Conservation (phyloP, 2,113 vertebrate species). For the Chinchilla lanigera region DNA sequence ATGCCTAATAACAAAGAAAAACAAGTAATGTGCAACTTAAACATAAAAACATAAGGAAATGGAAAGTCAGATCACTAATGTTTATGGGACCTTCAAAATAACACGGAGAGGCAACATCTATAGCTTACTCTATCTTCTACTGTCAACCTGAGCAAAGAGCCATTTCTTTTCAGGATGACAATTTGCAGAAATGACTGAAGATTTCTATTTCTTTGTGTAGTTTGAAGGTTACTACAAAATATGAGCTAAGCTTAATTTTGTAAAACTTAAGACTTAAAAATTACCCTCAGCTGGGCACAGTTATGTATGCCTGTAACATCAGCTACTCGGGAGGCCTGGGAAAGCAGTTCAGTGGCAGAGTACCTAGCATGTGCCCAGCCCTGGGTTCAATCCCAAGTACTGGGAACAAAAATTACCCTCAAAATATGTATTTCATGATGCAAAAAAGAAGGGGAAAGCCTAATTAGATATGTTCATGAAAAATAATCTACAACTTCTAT, state of each 20-base stretch:
- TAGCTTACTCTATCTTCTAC: not conserved
- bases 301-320: not conserved
- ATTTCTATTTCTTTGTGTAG: conserved; percentile 9
- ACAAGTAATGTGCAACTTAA: conserved; percentile 45
- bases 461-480: conserved; percentile 18
- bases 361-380: not conserved
- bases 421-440: not conserved
- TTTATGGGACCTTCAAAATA: conserved; percentile 47
- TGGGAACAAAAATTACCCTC: not conserved
- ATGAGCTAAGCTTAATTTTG: not conserved
- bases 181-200: not conserved
- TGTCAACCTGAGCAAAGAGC: not conserved
- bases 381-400: not conserved
- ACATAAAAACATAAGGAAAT: conserved; percentile 16
- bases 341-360: not conserved
- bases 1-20: conserved; percentile 53
- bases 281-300: not conserved
- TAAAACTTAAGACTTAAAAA: not conserved
- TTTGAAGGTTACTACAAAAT: conserved; percentile 12
- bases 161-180: not conserved
- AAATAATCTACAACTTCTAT: not conserved
- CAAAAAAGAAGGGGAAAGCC: conserved; percentile 11
- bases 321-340: not conserved
- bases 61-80: conserved; percentile 48
- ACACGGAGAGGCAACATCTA: conserved; percentile 10